These are phyloP conservation scores for Dromiciops gliroides DNA, from an alignment of 2,113 vertebrate genomes.

Conservation along the genomic window DNA sequence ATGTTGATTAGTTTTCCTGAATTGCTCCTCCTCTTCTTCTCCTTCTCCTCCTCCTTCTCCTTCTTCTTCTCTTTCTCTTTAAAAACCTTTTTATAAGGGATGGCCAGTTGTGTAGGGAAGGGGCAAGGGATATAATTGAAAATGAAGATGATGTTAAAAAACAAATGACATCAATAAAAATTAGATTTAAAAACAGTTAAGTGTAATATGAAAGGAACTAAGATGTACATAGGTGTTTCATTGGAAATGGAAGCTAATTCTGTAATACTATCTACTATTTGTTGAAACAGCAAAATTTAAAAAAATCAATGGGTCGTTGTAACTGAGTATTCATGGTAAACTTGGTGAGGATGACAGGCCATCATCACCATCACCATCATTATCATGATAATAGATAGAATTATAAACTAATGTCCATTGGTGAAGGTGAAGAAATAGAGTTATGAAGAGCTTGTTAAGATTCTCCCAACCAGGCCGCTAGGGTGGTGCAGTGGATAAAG, in stretches of 20 bases:
- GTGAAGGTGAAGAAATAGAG: neutral
- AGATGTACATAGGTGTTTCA: neutral
- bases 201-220: neutral
- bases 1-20: neutral
- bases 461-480: too few relatives aligned
- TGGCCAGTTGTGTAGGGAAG: neutral
- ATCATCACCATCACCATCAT: neutral
- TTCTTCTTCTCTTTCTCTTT: neutral
- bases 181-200: neutral
- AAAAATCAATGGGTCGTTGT: neutral
- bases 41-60: neutral
- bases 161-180: neutral
- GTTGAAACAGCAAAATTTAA: neutral
- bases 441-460: too few relatives aligned
- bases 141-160: neutral
- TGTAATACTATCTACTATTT: neutral
- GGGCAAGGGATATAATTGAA: neutral
- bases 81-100: neutral
- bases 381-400: neutral
- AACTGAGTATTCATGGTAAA: neutral
- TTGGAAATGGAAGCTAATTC: neutral
- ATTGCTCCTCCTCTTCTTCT: neutral
- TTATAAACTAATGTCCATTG: too few relatives aligned
- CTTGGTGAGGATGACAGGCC: too few relatives aligned
- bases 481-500: too few relatives aligned